Base-by-base conservation (phyloP, 1,140 invertebrate species). In the Drosophila santomea region DNA sequence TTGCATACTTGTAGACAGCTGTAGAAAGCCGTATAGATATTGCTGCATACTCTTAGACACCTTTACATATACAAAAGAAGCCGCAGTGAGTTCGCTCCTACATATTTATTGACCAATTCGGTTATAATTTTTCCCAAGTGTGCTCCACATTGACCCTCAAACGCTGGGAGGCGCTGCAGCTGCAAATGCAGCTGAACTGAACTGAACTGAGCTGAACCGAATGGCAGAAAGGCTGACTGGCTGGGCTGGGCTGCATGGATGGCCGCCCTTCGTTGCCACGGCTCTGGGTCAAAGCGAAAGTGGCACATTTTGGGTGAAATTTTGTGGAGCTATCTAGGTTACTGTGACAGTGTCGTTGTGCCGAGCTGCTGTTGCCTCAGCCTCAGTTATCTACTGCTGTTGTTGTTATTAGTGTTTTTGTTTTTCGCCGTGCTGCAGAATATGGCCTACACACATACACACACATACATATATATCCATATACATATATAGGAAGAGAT, bases 281-380 rank as follows among this genome's bases (percentile, higher is more conserved):
- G 74, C 81, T 85, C 83, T 88, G 83, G 84, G 84, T 88, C 84
- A 89, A 89, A 89, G 73, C 84, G 84, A 89, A 89, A 89, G 84
- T 89, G 84, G 84, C 84, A 89, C 85, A 89, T 80, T 89, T 89
- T 84, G 76, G 84, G 73, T 80, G 58, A 73, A 89, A 89, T 80
- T 89, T 89, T 89, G 85, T 89, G 85, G 78, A 80, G 67, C 61
- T 89, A 89, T 90, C 84, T 89, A 78, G 84, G 84, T 89, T 89
- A 89, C 84, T 89, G 84, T 89, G 84, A 84, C 84, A 89, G 80
- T 73, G 79, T 81, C 55, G 50, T 71, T 61, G 63, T 72, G 32
- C 32, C 60, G 64, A 52, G 78, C 80, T 81, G 79, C 57, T 35
- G 12, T 15, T 20, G 20, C 20, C 45, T 41, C 54, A 38, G 32